These are phyloP conservation scores for Brachionus koreanus DNA, from an alignment of 1,140 invertebrate species.

Conservation along the genomic window DNA sequence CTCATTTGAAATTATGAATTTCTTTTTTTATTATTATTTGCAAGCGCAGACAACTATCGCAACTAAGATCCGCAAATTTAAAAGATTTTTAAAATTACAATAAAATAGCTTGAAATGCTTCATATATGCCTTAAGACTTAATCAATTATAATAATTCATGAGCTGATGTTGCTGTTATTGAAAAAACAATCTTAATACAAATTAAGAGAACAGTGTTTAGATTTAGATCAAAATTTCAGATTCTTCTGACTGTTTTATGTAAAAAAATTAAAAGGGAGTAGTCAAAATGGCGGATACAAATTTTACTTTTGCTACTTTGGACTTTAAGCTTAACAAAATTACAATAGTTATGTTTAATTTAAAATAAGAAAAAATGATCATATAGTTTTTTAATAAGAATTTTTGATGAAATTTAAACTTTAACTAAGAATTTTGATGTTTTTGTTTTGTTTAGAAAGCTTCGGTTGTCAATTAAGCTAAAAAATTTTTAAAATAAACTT, in stretches of 20 bases:
- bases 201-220: not conserved
- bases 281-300: not conserved
- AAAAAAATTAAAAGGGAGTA: not conserved
- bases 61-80: not conserved
- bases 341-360: not conserved
- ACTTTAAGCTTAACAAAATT: not conserved
- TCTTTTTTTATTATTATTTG: not conserved
- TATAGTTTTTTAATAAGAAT: not conserved
- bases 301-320: not conserved
- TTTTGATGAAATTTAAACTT: not conserved
- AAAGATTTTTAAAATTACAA: conserved; percentile 5
- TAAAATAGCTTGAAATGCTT: not conserved
- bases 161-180: not conserved
- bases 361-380: not conserved
- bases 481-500: not conserved
- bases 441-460: not conserved
- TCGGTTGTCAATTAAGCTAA: not conserved
- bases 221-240: not conserved
- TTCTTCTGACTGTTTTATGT: not conserved
- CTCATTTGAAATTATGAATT: conserved; percentile 1
- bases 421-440: not conserved
- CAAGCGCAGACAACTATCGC: not conserved
- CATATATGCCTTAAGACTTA: not conserved
- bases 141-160: not conserved
- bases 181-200: not conserved